Base-by-base conservation (phyloP, 2,888 invertebrate genomes). In the Pristionchus arcanus region DNA sequence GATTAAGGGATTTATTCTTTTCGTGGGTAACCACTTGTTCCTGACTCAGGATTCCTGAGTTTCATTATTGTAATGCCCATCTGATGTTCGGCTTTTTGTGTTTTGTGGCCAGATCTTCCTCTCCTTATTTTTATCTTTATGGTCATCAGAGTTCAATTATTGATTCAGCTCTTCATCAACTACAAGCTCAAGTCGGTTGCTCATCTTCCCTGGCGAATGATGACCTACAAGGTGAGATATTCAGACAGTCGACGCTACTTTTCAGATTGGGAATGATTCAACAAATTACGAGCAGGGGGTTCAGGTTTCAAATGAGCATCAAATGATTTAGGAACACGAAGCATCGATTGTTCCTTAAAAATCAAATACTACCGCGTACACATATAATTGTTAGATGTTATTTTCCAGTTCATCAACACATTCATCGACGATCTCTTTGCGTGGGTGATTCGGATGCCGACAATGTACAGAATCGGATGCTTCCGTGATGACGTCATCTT, bases 371-470 rank as follows among this genome's bases (percentile, higher is more conserved):
- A 55, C 55, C 15, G 13, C 15, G 15, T 55, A 15, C 2, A 2
- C 3, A 55, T 9, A 15, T 19, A 55, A 55, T 4, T 3, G 19
- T 55, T 2, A 19, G n/a, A n/a, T n/a, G n/a, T 19, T 9, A 15
- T 13, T 19, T 81, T 7, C 16, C 99, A 99, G 84, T 98, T 98
- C 96, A 97, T 99, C 90, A 99, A 99, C 96, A 99, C 99, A 37
- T 99, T 99, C 96, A 99, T 99, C 94, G 99, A 99, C 96, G 99
- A 99, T 96, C 98, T 99, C 94, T 99, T 99, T 96, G 99, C 99
- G 90, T 99, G 99, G 96, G 98, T 99, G 91, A 99, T 99, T 94
- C 98, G 98, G 96, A 99, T 99, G 99, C 99, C 99, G 53, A 99
- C 98, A 1, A 97, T 99, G 97, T 99, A 99, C 95, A 91, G 94